Evolutionary conservation across 2,797 vertebrate species (phyloP).

Genomic region (Momotus momota): DNA sequence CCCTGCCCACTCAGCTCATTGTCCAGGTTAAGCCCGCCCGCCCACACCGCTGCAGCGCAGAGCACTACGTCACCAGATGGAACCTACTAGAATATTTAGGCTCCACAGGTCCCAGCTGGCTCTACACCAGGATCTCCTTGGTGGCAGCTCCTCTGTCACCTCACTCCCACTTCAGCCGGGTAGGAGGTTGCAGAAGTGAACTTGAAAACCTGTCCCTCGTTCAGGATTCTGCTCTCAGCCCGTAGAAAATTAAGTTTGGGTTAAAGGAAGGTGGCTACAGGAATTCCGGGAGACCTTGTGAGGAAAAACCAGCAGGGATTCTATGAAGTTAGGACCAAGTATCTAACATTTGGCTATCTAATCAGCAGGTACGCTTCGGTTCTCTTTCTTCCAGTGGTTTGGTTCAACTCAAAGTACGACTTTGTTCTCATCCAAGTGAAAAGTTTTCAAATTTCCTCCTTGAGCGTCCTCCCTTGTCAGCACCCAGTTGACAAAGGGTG

Average conservation of each 20-base stretch:
- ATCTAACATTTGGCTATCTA: background rate
- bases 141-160: rapidly evolving
- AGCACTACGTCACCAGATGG: background rate
- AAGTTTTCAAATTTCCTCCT: constrained; percentile 15
- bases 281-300: background rate
- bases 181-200: background rate
- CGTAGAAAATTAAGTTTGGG: background rate
- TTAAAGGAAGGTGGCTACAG: background rate
- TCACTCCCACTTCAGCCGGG: rapidly evolving
- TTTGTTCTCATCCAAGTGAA: background rate
- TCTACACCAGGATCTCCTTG: background rate
- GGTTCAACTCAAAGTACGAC: background rate
- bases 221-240: background rate
- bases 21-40: background rate
- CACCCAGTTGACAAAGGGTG: constrained; percentile 1
- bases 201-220: background rate
- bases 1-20: background rate
- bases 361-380: background rate
- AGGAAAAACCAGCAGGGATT: background rate
- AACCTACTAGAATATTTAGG: background rate
- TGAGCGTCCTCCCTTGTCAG: background rate
- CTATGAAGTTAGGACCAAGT: background rate
- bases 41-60: background rate
- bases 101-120: background rate
- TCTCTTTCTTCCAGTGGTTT: background rate